phyloP scores from a whole-genome alignment of 1,140 invertebrate genomes.

The Drosophila gunungcola region DNA sequence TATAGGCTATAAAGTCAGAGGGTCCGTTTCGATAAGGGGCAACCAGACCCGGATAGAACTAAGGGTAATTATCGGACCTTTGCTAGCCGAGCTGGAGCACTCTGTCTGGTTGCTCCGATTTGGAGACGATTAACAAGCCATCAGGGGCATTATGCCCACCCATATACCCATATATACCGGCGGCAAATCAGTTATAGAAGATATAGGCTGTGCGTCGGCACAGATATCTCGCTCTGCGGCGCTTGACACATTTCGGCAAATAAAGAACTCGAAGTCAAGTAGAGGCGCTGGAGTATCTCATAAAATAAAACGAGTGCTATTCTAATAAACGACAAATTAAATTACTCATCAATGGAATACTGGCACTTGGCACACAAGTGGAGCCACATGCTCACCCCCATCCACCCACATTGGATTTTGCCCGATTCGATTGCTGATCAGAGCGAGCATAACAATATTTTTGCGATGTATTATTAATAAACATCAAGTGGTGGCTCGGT shows the following conservation, averaged over 20 bases:
- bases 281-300: slow-evolving; percentile 79
- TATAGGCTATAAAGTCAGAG: slow-evolving; percentile 6
- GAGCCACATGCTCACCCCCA: slow-evolving; percentile 8
- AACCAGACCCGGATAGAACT: slow-evolving; percentile 7
- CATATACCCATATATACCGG: background rate
- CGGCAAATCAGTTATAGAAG: slow-evolving; percentile 24
- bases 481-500: slow-evolving; percentile 44
- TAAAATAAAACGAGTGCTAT: slow-evolving; percentile 80
- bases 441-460: slow-evolving; percentile 20
- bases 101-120: slow-evolving; percentile 25
- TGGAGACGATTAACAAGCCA: slow-evolving; percentile 10
- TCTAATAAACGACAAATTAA: slow-evolving; percentile 83
- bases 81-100: background rate
- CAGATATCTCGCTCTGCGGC: slow-evolving; percentile 11
- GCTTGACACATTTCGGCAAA: slow-evolving; percentile 44
- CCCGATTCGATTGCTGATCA: slow-evolving; percentile 19
- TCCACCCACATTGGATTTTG: slow-evolving; percentile 2
- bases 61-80: background rate
- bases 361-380: slow-evolving; percentile 17
- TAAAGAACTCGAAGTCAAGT: slow-evolving; percentile 82
- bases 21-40: slow-evolving; percentile 42
- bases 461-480: slow-evolving; percentile 59
- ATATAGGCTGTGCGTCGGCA: slow-evolving; percentile 5
- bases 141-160: background rate
- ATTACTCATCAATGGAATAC: slow-evolving; percentile 69